Percentiles rank a stretch among this genome's conserved stretches.
Evolutionary conservation across 53 echinoderm and acorn worm genomes (phyloP).

Genomic region (Luidia sarsii): DNA sequence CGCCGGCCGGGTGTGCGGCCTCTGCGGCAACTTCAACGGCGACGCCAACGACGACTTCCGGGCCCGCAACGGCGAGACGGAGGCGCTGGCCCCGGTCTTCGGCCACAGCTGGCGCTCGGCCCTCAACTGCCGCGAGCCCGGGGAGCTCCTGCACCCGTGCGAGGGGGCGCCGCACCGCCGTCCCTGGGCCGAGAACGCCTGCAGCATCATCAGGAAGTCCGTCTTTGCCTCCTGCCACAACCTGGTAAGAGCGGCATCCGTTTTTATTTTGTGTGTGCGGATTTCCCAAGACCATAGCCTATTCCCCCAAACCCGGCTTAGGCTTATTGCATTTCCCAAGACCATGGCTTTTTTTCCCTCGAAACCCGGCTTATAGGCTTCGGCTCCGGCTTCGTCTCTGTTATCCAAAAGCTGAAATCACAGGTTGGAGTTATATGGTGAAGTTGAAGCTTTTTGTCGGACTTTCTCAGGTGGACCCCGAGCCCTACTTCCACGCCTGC

Average conservation of each 20-base stretch:
- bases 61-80: conserved; percentile 62
- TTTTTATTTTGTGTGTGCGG: too few species aligned
- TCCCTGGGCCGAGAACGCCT: conserved; percentile 75
- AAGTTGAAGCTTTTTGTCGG: too few species aligned
- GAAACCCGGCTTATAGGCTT: too few species aligned
- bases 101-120: conserved; percentile 76
- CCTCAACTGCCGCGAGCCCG: conserved; percentile 49
- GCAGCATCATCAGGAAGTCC: conserved; percentile 75
- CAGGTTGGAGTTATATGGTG: too few species aligned
- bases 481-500: conserved; percentile 73
- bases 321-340: too few species aligned
- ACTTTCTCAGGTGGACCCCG: conserved; percentile 81
- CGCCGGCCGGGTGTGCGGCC: conserved; percentile 69
- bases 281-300: too few species aligned
- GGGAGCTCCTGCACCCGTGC: conserved; percentile 53
- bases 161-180: conserved; percentile 57
- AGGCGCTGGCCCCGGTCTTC: conserved; percentile 52
- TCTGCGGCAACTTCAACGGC: conserved; percentile 88
- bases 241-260: conserved; percentile 47
- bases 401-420: too few species aligned
- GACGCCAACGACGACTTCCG: conserved; percentile 74
- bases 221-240: conserved; percentile 76
- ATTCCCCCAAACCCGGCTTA: too few species aligned
- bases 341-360: too few species aligned
- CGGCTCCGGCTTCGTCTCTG: too few species aligned